Percentiles rank a stretch among this genome's conserved stretches.
phyloP scores from a whole-genome alignment of 2,888 invertebrate genomes.

The Trichopria drosophilae region DNA sequence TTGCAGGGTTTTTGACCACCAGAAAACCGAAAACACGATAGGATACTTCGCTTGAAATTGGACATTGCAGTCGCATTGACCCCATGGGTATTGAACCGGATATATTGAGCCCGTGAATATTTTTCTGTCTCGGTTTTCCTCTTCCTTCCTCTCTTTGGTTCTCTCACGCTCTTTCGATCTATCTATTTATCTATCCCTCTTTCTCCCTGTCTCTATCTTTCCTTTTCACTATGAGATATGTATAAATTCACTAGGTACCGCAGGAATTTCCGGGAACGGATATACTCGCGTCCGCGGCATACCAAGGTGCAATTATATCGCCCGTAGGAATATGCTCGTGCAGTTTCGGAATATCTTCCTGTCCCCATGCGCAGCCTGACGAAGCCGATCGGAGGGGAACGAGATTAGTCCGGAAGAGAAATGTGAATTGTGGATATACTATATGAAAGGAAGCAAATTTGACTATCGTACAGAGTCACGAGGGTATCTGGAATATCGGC shows the following conservation, averaged over 20 bases:
- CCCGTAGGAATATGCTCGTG: conserved; percentile 34
- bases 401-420: too few species aligned
- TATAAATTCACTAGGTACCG: conserved; percentile 29
- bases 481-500: conserved; percentile 41
- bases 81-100: too few species aligned
- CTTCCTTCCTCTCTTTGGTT: background rate
- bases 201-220: background rate
- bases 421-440: conserved; percentile 27
- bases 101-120: too few species aligned
- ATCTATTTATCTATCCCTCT: background rate
- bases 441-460: conserved; percentile 32
- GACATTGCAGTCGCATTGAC: too few species aligned
- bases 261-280: conserved; percentile 20
- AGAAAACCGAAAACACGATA: too few species aligned
- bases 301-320: conserved; percentile 49
- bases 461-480: conserved; percentile 37
- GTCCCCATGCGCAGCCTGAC: conserved; percentile 30
- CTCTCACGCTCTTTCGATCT: background rate
- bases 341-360: conserved; percentile 46
- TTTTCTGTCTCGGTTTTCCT: background rate
- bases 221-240: conserved; percentile 2
- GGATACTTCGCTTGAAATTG: too few species aligned
- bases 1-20: too few species aligned
- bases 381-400: too few species aligned
- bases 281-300: conserved; percentile 34